Base-by-base conservation (phyloP, 2,888 invertebrate genomes). In the Drosophila mulleri region DNA sequence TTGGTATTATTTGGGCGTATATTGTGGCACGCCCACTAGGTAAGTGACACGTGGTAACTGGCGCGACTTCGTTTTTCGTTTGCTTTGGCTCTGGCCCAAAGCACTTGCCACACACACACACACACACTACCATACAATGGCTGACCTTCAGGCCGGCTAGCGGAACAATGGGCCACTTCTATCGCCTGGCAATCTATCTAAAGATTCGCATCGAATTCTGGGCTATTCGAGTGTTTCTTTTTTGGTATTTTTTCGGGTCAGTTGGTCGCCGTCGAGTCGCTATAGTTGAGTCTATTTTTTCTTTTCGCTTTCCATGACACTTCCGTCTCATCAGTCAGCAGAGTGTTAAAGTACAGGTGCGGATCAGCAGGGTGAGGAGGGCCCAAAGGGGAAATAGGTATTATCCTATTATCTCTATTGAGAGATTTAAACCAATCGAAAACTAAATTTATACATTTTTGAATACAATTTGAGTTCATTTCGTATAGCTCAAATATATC, bases 31-130 rank as follows among this genome's bases (percentile, higher is more conserved):
- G 37, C n/a, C 44, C 52, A 26, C 61, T 35, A 44, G 76, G 78
- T 80, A 68, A 88, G 89, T 81, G 67, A 86, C 58, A 71, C 89
- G 76, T 83, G 83, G 83, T 76, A 86, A 86, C 75, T 78, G 72
- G 81, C 23, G 70, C 70, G 29, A 62, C 67, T 72, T 61, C 56
- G 47, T 14, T 18, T 48, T n/a, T 29, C 48, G 5, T 48, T 48
- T 48, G 26, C 67, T 59, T 80, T 84, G 83, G 89, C 83, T 71
- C 60, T 29, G 35, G 71, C 67, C 68, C 73, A 82, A 80, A 74
- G 75, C 54, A 88, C 75, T 74, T 76, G 69, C 67, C 53, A 60
- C 7, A 29, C 20, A 60, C 29, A 29, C 29, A 29, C 8, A 29
- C 29, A 29, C 47, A 26, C 45, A 16, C 16, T 42, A 29, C 7